A percentile compares a stretch with the other conserved stretches of the same genome.
Evolutionary conservation across 2,888 invertebrate species (phyloP).

Genomic region (Lymantria monacha): DNA sequence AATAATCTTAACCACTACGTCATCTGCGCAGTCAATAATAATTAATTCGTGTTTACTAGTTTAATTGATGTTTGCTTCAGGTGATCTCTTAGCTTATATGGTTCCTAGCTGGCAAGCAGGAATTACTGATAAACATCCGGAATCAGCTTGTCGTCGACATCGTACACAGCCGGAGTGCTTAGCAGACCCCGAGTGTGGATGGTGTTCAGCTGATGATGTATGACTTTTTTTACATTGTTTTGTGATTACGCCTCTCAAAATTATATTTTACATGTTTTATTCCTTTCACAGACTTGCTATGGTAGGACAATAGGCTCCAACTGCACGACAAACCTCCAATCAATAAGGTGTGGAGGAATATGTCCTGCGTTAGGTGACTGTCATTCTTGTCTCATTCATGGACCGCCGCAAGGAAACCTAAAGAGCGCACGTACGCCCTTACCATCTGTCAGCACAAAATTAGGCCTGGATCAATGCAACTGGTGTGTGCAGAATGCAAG

Average conservation of each 20-base stretch:
- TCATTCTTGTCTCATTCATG: constrained; percentile 93
- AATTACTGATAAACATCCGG: constrained; percentile 87
- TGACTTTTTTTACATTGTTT: constrained; percentile 2
- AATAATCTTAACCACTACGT: too few relatives aligned
- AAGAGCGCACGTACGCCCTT: constrained; percentile 59
- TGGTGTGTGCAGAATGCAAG: constrained; percentile 97
- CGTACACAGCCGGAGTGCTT: constrained; percentile 90
- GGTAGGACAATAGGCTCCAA: constrained; percentile 93
- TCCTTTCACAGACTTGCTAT: constrained; percentile 84
- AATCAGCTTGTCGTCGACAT: constrained; percentile 89
- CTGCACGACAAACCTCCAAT: constrained; percentile 94
- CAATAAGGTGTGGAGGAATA: constrained; percentile 93
- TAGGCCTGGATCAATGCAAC: constrained; percentile 90
- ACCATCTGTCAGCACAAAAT: constrained; percentile 86
- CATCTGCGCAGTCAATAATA: too few relatives aligned
- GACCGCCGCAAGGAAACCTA: constrained; percentile 78
- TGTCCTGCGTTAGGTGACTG: constrained; percentile 95
- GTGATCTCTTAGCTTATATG: constrained; percentile 92
- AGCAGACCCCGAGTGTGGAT: constrained; percentile 96
- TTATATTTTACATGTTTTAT: background rate
- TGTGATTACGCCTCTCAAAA: background rate
- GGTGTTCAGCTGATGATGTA: constrained; percentile 92
- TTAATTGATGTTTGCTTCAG: constrained; percentile 35
- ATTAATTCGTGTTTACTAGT: too few relatives aligned
- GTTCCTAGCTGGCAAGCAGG: constrained; percentile 92